These are phyloP conservation scores for Athripsodes cinereus DNA, from an alignment of 2,888 invertebrate genomes.

Conservation along the genomic window DNA sequence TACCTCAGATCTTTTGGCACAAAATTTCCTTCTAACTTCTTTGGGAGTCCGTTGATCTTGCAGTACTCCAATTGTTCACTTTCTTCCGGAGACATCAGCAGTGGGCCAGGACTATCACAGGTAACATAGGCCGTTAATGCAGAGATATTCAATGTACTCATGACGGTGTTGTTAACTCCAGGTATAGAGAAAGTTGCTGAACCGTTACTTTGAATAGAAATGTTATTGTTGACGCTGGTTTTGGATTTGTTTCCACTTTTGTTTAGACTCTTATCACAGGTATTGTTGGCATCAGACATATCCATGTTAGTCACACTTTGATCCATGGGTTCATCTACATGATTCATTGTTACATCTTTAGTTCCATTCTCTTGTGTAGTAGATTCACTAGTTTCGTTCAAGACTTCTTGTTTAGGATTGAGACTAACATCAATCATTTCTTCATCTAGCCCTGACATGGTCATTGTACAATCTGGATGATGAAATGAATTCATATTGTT, in stretches of 20 bases:
- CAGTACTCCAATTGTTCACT: slow-evolving; percentile 64
- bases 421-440: slow-evolving; percentile 41
- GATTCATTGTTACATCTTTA: slow-evolving; percentile 33
- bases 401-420: slow-evolving; percentile 15
- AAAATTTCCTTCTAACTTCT: slow-evolving; percentile 59
- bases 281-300: background rate
- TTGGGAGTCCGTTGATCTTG: slow-evolving; percentile 66
- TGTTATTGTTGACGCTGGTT: slow-evolving; percentile 34
- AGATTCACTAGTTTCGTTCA: slow-evolving; percentile 27
- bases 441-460: slow-evolving; percentile 55
- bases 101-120: slow-evolving; percentile 76
- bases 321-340: slow-evolving; percentile 30
- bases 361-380: slow-evolving; percentile 35
- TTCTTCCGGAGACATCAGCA: slow-evolving; percentile 74
- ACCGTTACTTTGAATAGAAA: slow-evolving; percentile 25
- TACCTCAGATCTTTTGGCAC: slow-evolving; percentile 60
- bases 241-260: slow-evolving; percentile 21
- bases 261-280: slow-evolving; percentile 5
- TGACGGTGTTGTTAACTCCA: background rate
- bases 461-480: slow-evolving; percentile 49
- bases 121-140: slow-evolving; percentile 60
- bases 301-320: slow-evolving; percentile 27
- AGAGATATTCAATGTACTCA: slow-evolving; percentile 42
- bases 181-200: slow-evolving; percentile 27
- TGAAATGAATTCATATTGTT: slow-evolving; percentile 37